phyloP scores from a whole-genome alignment of 2,797 vertebrate genomes.

The Sylvia borin region DNA sequence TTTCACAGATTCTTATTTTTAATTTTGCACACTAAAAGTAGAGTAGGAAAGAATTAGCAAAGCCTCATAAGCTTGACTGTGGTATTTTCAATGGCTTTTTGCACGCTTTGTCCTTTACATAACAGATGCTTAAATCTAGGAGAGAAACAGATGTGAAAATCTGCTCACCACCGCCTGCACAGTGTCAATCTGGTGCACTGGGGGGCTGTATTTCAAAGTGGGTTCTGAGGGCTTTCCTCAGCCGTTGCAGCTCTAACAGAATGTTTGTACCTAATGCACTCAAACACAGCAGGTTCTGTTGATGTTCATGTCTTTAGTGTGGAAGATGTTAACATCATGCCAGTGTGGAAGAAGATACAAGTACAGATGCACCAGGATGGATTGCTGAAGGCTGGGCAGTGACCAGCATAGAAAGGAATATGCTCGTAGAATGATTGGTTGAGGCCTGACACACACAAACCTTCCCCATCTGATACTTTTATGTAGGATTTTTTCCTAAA shows the following conservation, averaged over 20 bases:
- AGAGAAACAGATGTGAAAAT: neutral
- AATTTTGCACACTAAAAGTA: neutral
- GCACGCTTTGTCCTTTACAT: neutral
- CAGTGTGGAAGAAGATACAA: neutral
- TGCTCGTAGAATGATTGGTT: neutral
- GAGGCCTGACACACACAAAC: neutral
- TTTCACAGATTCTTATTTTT: neutral
- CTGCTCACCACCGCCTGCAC: rapidly evolving
- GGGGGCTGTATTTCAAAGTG: neutral
- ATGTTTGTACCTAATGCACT: neutral
- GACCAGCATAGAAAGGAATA: neutral
- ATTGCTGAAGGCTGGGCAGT: neutral
- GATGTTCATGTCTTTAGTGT: neutral
- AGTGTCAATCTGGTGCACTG: neutral
- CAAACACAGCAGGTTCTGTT: rapidly evolving
- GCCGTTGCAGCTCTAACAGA: neutral
- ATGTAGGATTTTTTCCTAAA: neutral
- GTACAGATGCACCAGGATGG: rapidly evolving
- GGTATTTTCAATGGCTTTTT: neutral
- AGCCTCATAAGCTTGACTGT: neutral
- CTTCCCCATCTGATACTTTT: conserved; percentile 6
- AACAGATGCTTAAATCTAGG: neutral
- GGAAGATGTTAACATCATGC: neutral
- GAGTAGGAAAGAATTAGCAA: neutral
- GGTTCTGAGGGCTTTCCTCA: neutral